A percentile compares a stretch with the other conserved stretches of the same genome.
Evolutionary conservation across 2,888 invertebrate genomes (phyloP).

Genomic region (Aleiodes testaceus): DNA sequence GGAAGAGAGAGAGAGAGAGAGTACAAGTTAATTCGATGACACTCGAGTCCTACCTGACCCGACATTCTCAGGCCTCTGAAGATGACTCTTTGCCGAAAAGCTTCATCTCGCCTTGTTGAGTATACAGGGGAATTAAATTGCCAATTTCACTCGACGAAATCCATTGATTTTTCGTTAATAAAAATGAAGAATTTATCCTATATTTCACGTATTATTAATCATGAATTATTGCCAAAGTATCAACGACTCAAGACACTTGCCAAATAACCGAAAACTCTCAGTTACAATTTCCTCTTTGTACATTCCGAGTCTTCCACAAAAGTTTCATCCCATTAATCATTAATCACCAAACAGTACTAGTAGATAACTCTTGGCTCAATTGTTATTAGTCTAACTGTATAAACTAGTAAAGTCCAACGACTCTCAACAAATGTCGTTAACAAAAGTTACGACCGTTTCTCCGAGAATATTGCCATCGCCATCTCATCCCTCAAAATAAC

Average conservation of each 20-base stretch:
- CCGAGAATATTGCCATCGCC: constrained; percentile 6
- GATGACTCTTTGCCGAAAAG: constrained; percentile 43
- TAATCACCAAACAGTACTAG: constrained; percentile 32
- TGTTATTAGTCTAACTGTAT: constrained; percentile 32
- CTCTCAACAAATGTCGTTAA: constrained; percentile 29
- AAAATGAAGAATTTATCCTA: neutral
- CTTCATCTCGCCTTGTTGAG: constrained; percentile 30
- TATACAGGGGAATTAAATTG: constrained; percentile 4
- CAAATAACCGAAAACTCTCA: constrained; percentile 19
- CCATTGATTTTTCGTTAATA: constrained; percentile 3
- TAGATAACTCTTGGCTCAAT: constrained; percentile 34
- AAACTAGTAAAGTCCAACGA: neutral
- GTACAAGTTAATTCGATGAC: constrained; percentile 65
- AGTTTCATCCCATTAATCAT: constrained; percentile 17
- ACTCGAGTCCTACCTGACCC: constrained; percentile 64
- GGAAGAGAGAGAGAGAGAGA: neutral
- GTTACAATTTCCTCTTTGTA: constrained; percentile 8
- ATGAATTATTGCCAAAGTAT: constrained; percentile 21
- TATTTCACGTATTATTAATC: constrained; percentile 29
- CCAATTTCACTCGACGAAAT: constrained; percentile 12
- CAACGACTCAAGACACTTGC: constrained; percentile 21
- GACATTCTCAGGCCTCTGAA: constrained; percentile 54
- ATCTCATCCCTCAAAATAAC: constrained; percentile 3
- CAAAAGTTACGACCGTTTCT: constrained; percentile 18
- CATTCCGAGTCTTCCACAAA: constrained; percentile 10